Evolutionary conservation across 2,797 vertebrate species (phyloP).

Genomic region (Sciurus vulgaris): DNA sequence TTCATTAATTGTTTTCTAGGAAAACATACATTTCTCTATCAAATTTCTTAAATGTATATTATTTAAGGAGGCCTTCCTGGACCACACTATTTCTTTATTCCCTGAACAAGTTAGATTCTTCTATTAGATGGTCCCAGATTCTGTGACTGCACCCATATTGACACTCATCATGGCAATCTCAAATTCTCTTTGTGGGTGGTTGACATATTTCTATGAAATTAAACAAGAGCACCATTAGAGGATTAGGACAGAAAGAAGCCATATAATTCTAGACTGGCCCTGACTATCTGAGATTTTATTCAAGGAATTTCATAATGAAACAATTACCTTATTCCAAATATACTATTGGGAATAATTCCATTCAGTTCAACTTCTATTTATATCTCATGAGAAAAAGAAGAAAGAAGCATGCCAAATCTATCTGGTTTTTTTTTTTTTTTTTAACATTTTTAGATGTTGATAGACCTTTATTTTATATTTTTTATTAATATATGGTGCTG

Average conservation of each 20-base stretch:
- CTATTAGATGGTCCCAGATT: neutral
- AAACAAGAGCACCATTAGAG: neutral
- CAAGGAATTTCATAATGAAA: constrained; percentile 36
- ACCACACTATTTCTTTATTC: neutral
- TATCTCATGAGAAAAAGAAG: neutral
- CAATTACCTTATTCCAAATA: constrained; percentile 16
- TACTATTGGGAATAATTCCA: neutral
- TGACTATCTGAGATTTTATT: constrained; percentile 49
- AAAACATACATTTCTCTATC: constrained; percentile 13
- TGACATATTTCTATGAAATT: constrained; percentile 32
- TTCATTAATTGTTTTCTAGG: neutral
- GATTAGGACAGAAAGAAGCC: neutral
- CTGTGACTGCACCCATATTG: neutral
- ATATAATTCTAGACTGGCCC: neutral
- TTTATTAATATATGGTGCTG: too few species aligned
- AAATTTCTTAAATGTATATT: neutral
- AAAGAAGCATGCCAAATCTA: neutral
- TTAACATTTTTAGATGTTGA: too few species aligned
- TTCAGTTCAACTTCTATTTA: neutral
- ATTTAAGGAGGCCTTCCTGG: neutral
- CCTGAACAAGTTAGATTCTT: neutral
- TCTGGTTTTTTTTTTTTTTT: neutral
- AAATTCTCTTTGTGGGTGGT: neutral
- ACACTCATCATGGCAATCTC: neutral
- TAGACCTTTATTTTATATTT: too few species aligned